Evolutionary conservation across 2,113 vertebrate genomes (phyloP), one percentile per base, ranked within the genome.

Genomic region (Rissa tridactyla): DNA sequence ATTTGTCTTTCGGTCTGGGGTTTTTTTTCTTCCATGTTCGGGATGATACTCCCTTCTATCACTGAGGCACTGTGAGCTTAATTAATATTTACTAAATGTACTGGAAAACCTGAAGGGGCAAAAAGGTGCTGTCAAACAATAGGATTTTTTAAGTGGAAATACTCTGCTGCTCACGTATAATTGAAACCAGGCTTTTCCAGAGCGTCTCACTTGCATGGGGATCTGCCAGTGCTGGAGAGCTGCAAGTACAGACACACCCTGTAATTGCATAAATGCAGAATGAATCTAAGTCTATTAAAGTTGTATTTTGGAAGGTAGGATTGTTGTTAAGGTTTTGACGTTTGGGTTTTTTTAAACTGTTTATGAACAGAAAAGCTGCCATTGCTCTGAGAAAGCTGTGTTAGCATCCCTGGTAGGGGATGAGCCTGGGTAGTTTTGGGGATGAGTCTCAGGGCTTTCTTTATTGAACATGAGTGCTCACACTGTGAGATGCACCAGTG

Each of bases 111-210:
- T 66, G 36, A 73, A 87, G 30, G 38, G 57, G 16, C 64, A 81
- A 82, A 91, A 76, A 32, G 27, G 23, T 71, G 38, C 11, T 75
- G 69, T 87, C 30, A 76, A 64, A 61, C 23, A 46, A 34, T 19
- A 71, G 25, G 46, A 30, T 84, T 92, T 90, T 94, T 86, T 17
- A 73, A 93, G 38, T 60, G 64, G 76, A 80, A 94, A 65, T 83
- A 89, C 21, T 34, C 60, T 27, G 44, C 15, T 82, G 54, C 32
- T 94, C 36, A 14, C 11, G 18, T 42, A 2, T 91, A 93, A 88
- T 89, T 93, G 78, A 97, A 95, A 65, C 22, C 64, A 92, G 76
- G n/a, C 22, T 83, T 90, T 82, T 94, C 52, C 61, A 26, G 52
- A 15, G 15, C 0, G 0, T 89, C 29, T 86, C 30, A 15, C 18